phyloP scores from a whole-genome alignment of 2,797 vertebrate species.

The Rachycentron canadum region DNA sequence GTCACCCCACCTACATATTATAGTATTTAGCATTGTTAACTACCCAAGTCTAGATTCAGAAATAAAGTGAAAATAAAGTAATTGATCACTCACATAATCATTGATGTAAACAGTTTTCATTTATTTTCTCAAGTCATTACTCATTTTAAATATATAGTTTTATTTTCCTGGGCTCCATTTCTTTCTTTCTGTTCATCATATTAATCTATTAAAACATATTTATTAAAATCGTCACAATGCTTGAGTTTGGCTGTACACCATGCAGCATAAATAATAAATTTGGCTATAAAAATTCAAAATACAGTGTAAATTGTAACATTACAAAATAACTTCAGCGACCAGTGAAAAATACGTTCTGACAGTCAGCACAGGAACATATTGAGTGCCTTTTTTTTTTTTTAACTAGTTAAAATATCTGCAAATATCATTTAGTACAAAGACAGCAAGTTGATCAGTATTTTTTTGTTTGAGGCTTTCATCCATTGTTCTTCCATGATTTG shows the following conservation, averaged over 20 bases:
- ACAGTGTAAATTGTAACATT: neutral
- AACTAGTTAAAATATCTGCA: neutral
- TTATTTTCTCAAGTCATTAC: slow-evolving; percentile 26
- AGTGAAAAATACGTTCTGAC: too few species aligned
- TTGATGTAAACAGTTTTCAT: slow-evolving; percentile 23
- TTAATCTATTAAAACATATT: slow-evolving; percentile 28
- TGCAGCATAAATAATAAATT: slow-evolving; percentile 37
- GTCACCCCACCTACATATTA: neutral
- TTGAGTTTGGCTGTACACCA: neutral
- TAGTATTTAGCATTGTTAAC: neutral
- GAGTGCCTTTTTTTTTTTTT: neutral
- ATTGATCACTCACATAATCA: slow-evolving; percentile 5
- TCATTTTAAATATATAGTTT: neutral
- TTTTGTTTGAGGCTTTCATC: neutral
- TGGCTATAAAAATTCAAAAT: neutral
- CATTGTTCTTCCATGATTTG: neutral
- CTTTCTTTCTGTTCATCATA: neutral
- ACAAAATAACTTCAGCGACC: neutral
- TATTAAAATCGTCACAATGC: neutral
- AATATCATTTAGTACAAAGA: neutral
- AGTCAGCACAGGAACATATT: neutral
- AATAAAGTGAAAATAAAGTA: neutral
- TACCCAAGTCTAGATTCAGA: neutral
- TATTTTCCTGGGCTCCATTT: neutral
- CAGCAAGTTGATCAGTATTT: neutral